Evolutionary conservation across 2,888 invertebrate species (phyloP).

Genomic region (Schizaphis graminum): DNA sequence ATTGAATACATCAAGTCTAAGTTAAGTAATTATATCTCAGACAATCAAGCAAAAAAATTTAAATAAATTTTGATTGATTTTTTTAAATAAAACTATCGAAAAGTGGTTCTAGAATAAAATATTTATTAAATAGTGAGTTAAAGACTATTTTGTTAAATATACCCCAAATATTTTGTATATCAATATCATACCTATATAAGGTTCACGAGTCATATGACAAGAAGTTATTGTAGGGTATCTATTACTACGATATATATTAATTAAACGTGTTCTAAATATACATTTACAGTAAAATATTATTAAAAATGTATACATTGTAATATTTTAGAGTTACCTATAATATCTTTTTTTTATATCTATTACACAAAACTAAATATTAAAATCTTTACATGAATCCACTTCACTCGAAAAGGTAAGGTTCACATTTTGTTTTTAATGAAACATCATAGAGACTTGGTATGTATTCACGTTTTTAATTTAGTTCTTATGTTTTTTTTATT

Average conservation of each 20-base stretch:
- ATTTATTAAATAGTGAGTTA: background rate
- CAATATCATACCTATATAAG: background rate
- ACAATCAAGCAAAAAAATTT: background rate
- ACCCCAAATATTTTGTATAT: background rate
- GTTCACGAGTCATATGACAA: background rate
- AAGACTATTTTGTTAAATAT: background rate
- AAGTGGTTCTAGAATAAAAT: background rate
- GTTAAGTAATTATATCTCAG: background rate
- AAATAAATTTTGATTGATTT: background rate
- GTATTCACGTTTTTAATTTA: slow-evolving; percentile 48
- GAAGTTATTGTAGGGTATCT: background rate
- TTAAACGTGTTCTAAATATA: background rate
- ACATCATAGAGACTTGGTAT: background rate
- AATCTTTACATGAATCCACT: slow-evolving; percentile 23
- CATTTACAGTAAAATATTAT: background rate
- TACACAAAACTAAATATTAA: background rate
- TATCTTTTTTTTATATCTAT: background rate
- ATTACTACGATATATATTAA: background rate
- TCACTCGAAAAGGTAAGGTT: slow-evolving; percentile 20
- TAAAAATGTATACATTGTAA: background rate
- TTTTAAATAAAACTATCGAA: background rate
- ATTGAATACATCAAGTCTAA: background rate
- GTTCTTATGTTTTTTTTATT: slow-evolving; percentile 41
- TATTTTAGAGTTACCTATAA: background rate
- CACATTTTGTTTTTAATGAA: slow-evolving; percentile 42